Conservation (phyloP, 2,113 vertebrate species). For the Phodopus roborovskii region DNA sequence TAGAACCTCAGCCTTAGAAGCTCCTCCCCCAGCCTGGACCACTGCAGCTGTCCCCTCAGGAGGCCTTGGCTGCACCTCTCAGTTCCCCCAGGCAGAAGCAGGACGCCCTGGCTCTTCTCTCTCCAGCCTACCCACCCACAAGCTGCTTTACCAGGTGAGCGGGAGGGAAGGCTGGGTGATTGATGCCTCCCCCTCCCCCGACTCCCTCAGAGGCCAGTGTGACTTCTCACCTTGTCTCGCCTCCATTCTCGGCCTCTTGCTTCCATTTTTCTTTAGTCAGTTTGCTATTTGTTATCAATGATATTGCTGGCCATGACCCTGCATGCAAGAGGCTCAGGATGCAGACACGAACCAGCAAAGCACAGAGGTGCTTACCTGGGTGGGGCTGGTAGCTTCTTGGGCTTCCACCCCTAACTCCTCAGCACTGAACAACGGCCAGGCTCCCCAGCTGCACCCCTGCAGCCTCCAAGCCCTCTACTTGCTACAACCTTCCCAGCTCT, state of each 20-base stretch:
- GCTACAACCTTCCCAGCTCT: not conserved
- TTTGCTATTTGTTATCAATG: not conserved
- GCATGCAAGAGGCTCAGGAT: not conserved
- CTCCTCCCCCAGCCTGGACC: too few species aligned
- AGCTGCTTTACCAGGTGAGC: not conserved
- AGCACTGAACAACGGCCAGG: not conserved
- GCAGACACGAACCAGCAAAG: not conserved
- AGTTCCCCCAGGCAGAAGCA: rapidly evolving
- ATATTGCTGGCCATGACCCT: not conserved
- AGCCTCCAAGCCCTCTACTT: not conserved
- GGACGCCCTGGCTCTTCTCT: too few species aligned
- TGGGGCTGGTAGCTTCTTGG: not conserved
- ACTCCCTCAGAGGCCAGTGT: rapidly evolving
- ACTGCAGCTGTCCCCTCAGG: not conserved
- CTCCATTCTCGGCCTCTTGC: not conserved
- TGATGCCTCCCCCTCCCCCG: not conserved
- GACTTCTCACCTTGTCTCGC: not conserved
- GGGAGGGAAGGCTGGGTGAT: not conserved
- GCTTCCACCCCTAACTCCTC: not conserved
- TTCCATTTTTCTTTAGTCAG: not conserved
- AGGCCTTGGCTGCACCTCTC: too few species aligned
- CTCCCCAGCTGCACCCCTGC: not conserved
- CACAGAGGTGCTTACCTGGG: rapidly evolving
- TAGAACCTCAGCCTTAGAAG: too few species aligned
- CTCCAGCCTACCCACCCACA: not conserved